These are phyloP conservation scores for Drosophila paracracens DNA, from an alignment of 2,888 invertebrate genomes.

Conservation along the genomic window DNA sequence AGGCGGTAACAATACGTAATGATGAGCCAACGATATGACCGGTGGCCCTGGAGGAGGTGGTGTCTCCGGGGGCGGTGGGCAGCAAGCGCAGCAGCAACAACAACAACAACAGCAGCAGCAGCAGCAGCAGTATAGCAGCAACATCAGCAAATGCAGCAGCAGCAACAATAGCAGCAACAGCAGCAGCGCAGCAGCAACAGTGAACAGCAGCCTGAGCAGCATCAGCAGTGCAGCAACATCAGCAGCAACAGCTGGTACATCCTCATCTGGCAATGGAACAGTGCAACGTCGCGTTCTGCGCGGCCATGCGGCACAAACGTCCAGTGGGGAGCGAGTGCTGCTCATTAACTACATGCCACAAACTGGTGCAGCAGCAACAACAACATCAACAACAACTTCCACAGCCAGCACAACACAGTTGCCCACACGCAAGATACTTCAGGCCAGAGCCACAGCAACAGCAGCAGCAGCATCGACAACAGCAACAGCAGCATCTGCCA, in stretches of 20 bases:
- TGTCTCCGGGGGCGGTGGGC: conserved; percentile 65
- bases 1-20: conserved; percentile 86
- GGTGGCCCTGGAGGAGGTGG: conserved; percentile 82
- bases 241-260: conserved; percentile 54
- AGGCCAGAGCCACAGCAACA: conserved; percentile 68
- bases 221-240: conserved; percentile 53
- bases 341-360: conserved; percentile 82
- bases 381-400: conserved; percentile 52
- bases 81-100: conserved; percentile 48
- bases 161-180: conserved; percentile 50
- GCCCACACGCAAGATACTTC: conserved; percentile 76
- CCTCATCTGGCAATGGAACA: conserved; percentile 48
- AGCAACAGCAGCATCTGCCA: conserved; percentile 41
- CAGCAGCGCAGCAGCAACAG: conserved; percentile 47
- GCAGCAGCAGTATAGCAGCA: conserved; percentile 48
- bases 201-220: conserved; percentile 47
- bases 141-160: conserved; percentile 53
- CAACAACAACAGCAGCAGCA: conserved; percentile 52
- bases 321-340: conserved; percentile 81
- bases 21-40: conserved; percentile 85
- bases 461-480: conserved; percentile 29
- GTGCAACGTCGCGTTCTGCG: conserved; percentile 78
- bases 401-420: conserved; percentile 60
- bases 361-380: conserved; percentile 47
- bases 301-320: conserved; percentile 82